These are phyloP conservation scores for Caradrina kadenii DNA, from an alignment of 2,888 invertebrate species.

Conservation along the genomic window DNA sequence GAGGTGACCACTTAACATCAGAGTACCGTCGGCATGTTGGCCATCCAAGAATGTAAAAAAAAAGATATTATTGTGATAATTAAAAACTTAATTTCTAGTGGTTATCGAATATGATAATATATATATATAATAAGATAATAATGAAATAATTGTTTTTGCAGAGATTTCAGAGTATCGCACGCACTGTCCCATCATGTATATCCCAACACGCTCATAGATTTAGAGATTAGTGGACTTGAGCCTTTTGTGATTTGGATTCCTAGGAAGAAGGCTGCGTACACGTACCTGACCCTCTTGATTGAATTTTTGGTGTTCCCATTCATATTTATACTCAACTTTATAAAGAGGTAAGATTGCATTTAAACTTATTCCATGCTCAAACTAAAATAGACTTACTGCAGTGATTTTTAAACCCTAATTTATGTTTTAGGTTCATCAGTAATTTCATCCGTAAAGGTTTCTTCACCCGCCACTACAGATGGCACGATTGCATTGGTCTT, in stretches of 20 bases:
- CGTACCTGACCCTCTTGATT: constrained; percentile 87
- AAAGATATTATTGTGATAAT: too few relatives aligned
- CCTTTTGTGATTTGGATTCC: constrained; percentile 93
- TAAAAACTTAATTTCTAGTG: not conserved
- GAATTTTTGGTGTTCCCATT: constrained; percentile 82
- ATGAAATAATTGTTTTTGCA: constrained; percentile 70
- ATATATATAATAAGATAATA: too few relatives aligned
- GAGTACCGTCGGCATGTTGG: too few relatives aligned
- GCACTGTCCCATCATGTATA: constrained; percentile 95
- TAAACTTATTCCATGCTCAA: not conserved
- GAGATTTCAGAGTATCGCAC: constrained; percentile 94
- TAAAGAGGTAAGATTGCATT: constrained; percentile 79
- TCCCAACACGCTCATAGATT: constrained; percentile 94
- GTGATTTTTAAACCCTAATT: not conserved
- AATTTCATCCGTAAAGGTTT: constrained; percentile 75
- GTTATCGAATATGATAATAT: not conserved
- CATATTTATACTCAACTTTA: constrained; percentile 77
- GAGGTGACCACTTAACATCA: too few relatives aligned
- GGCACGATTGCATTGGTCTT: constrained; percentile 80
- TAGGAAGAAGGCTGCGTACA: constrained; percentile 82
- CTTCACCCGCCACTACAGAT: constrained; percentile 76
- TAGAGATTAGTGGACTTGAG: constrained; percentile 93
- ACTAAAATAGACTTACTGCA: not conserved
- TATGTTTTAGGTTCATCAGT: constrained; percentile 69
- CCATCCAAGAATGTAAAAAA: too few relatives aligned